phyloP scores from a whole-genome alignment of 2,113 vertebrate genomes.

The Triplophysa siluroides region DNA sequence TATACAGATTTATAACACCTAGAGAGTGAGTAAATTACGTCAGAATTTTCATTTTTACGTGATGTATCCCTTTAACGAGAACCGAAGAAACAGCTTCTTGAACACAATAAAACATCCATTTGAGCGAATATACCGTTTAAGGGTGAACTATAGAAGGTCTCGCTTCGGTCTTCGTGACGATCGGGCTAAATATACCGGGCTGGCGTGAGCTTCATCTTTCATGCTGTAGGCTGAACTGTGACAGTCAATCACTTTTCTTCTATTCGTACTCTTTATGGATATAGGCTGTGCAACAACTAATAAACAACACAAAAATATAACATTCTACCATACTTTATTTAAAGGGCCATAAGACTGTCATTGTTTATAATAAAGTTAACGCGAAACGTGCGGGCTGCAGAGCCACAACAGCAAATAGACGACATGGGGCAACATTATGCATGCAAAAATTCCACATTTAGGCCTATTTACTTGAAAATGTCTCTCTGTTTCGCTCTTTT shows the following conservation, averaged over 20 bases:
- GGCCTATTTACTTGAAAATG: not conserved
- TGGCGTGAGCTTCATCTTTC: constrained; percentile 28
- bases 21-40: too few relatives aligned
- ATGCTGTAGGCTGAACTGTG: constrained; percentile 8
- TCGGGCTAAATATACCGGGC: constrained; percentile 34
- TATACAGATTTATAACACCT: too few relatives aligned
- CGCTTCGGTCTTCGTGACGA: not conserved
- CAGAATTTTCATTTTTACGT: too few relatives aligned
- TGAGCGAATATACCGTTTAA: not conserved
- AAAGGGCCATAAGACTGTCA: too few relatives aligned
- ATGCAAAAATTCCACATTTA: too few relatives aligned
- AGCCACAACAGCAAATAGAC: too few relatives aligned
- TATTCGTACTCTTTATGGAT: not conserved
- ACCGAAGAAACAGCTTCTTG: not conserved
- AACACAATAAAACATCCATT: not conserved
- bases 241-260: constrained; percentile 2
- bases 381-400: too few relatives aligned
- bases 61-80: too few relatives aligned
- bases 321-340: too few relatives aligned
- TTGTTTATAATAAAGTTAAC: too few relatives aligned
- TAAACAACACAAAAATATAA: too few relatives aligned
- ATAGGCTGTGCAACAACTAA: not conserved
- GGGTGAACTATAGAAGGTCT: not conserved
- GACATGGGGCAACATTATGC: too few relatives aligned
- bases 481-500: not conserved